Base-by-base conservation (phyloP, 2,113 vertebrate species). In the Haliaeetus leucogaster region DNA sequence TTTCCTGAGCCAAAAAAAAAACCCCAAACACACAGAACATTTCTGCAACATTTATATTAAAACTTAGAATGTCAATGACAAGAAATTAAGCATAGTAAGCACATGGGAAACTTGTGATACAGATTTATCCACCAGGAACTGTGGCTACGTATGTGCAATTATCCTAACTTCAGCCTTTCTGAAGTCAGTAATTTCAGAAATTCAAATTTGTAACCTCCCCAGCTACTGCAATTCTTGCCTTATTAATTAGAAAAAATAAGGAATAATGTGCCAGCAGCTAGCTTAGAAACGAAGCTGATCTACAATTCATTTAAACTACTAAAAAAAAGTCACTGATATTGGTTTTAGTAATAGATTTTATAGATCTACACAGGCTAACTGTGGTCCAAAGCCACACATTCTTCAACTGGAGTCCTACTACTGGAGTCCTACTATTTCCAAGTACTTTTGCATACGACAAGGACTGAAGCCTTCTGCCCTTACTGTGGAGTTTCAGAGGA, bases 41-140 rank as follows among this genome's bases (percentile, higher is more conserved):
- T 81, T 50, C 70, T 79, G 9, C 36, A 74, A 27, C 4, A 2
- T 47, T 63, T 65, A 1, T 6, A 40, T 36, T 43, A 36, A 83
- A 84, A 26, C 5, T 53, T 23, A 17, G 16, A 82, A 58, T 8
- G 7, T 8, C 26, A 53, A 7, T 8, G 21, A 13, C 30, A 43
- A 45, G n/a, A 67, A 43, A 55, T 48, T 6, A 76, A 71, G 16
- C 34, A 22, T 1, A 25, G 19, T 10, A 30, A 80, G 26, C 40
- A 43, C 56, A 30, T n/a, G 23, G n/a, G 50, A 76, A 66, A 22
- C 13, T 20, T 0, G 2, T 0, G 2, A 50, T 13, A 59, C 12
- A 38, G 45, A 66, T 48, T 43, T 56, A 68, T n/a, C 29, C 55
- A 36, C 19, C 3, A 2, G 10, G 42, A 79, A 62, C 48, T 25